Evolutionary conservation across 2,797 vertebrate genomes (phyloP), one percentile per base, ranked within the genome.

Genomic region (Siniperca scherzeri): DNA sequence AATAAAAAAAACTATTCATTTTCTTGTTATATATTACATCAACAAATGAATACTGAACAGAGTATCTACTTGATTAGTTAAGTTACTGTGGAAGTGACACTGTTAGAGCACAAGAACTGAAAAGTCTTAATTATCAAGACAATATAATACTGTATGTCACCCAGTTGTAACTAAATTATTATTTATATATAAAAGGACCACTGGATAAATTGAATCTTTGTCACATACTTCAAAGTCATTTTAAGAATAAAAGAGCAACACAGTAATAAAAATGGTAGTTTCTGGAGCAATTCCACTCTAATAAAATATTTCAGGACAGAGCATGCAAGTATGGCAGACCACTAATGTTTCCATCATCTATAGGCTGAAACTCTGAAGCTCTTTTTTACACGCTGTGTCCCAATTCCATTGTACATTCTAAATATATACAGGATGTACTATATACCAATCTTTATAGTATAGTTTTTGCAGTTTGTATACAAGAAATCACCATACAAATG

Each of bases 291-390:
- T 60, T 66, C 33, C 55, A 73, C 48, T 71, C n/a, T 3, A 42
- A 62, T 83, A 64, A 87, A 76, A 73, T 56, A 78, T 73, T 64
- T 86, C 46, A 64, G 76, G 78, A 90, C 59, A 73, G 80, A 82
- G 59, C 91, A 94, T 92, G 93, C 92, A 87, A 48, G 53, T 68
- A 67, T 17, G 42, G 56, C 60, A 44, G 71, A 77, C n/a, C 56
- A 81, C 50, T 69, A 3, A 21, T 64, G 68, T 71, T 79, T 42
- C 73, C 27, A 72, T 55, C 33, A 73, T 73, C 22, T 78, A 77
- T 52, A 84, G 48, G 36, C 22, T 33, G 16, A 76, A 72, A 70
- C 61, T 78, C 56, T 59, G 12, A 71, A 77, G 72, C 19, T 73
- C 27, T 48, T n/a, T 62, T 74, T 60, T 48, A 44, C 27, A 38